Conservation (phyloP, 2,113 vertebrate genomes). For the Peucedramus taeniatus region DNA sequence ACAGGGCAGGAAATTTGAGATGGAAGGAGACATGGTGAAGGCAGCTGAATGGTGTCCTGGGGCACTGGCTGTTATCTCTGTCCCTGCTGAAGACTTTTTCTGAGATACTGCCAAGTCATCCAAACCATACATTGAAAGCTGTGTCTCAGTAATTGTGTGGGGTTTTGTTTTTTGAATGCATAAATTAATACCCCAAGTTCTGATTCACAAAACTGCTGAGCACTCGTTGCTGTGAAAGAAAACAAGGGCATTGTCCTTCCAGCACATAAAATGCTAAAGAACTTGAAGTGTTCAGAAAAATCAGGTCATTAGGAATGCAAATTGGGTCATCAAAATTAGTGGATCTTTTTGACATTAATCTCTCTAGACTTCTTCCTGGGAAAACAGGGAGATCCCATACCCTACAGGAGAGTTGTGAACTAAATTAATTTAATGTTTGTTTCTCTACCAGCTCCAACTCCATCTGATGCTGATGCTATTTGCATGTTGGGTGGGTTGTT, state of each 20-base stretch:
- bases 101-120: slow-evolving; percentile 38
- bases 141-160: background rate
- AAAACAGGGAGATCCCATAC: slow-evolving; percentile 65
- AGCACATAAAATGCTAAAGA: slow-evolving; percentile 26
- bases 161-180: slow-evolving; percentile 14
- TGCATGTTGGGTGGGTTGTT: background rate
- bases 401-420: slow-evolving; percentile 68
- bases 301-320: slow-evolving; percentile 65
- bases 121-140: slow-evolving; percentile 13
- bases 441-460: slow-evolving; percentile 34
- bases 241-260: slow-evolving; percentile 59
- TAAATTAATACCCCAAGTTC: slow-evolving; percentile 35
- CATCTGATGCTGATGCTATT: slow-evolving; percentile 39
- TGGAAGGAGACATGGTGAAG: slow-evolving; percentile 26
- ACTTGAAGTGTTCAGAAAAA: slow-evolving; percentile 42
- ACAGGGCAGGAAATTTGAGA: background rate
- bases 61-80: slow-evolving; percentile 14
- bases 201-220: slow-evolving; percentile 38
- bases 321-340: slow-evolving; percentile 69
- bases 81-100: slow-evolving; percentile 14
- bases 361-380: slow-evolving; percentile 58
- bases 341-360: slow-evolving; percentile 69
- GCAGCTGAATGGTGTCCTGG: slow-evolving; percentile 52
- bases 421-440: slow-evolving; percentile 69
- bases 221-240: background rate